Conservation (phyloP, 53 echinoderm and acorn worm genomes). For the Echinarachnius parma region DNA sequence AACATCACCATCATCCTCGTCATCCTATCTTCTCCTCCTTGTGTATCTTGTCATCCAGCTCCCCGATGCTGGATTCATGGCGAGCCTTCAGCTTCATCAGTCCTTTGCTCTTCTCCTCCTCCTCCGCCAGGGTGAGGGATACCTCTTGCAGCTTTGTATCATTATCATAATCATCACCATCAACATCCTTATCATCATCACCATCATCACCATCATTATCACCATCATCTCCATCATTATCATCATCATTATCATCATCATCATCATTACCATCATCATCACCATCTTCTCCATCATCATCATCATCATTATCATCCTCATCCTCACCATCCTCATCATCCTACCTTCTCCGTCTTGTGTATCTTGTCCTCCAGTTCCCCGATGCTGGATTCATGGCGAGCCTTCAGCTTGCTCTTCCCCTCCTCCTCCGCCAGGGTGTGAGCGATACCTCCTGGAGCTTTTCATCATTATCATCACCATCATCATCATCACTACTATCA, state of each 20-base stretch:
- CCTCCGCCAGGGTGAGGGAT: slow-evolving; percentile 68
- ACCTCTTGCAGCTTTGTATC: slow-evolving; percentile 74
- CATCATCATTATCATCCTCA: too few relatives aligned
- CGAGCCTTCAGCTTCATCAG: slow-evolving; percentile 86
- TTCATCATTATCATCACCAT: neutral
- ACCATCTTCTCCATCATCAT: too few relatives aligned
- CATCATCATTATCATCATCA: neutral
- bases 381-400: slow-evolving; percentile 80
- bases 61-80: slow-evolving; percentile 84
- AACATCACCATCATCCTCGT: too few relatives aligned
- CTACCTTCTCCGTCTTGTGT: slow-evolving; percentile 91
- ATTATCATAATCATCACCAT: too few relatives aligned
- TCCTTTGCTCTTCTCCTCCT: slow-evolving; percentile 95
- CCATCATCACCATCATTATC: too few relatives aligned
- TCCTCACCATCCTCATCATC: too few relatives aligned
- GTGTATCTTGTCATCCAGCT: slow-evolving; percentile 91
- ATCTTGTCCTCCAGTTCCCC: slow-evolving; percentile 97
- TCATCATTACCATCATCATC: neutral
- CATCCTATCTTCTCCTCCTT: slow-evolving; percentile 92
- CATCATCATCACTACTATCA: neutral
- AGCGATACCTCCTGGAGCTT: too few relatives aligned
- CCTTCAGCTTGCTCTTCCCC: slow-evolving; percentile 92
- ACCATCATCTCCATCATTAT: too few relatives aligned
- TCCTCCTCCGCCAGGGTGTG: slow-evolving; percentile 85
- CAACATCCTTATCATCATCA: too few relatives aligned